phyloP scores from a whole-genome alignment of 2,888 invertebrate genomes.

The Drosophila greeni region DNA sequence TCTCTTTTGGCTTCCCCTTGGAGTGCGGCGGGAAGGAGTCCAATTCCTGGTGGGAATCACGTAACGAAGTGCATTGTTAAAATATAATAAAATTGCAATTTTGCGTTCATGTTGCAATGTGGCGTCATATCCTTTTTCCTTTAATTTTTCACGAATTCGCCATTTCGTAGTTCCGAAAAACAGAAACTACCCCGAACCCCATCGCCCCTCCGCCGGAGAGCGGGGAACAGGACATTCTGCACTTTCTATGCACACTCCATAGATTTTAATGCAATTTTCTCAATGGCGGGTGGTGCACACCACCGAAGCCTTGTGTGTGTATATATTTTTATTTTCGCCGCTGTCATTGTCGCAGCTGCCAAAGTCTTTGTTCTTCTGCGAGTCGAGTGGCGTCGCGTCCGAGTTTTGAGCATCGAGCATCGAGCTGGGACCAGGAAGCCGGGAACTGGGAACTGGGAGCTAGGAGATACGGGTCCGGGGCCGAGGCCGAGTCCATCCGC shows the following conservation, averaged over 20 bases:
- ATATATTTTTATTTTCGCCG: conserved; percentile 62
- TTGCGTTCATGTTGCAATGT: conserved; percentile 75
- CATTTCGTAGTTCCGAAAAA: conserved; percentile 72
- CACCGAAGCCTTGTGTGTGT: conserved; percentile 29
- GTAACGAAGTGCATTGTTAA: conserved; percentile 75
- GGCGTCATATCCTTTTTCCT: conserved; percentile 74
- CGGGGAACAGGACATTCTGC: conserved; percentile 17
- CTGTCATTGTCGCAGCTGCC: conserved; percentile 73
- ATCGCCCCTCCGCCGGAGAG: neutral
- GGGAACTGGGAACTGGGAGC: neutral
- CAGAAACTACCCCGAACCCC: conserved; percentile 48
- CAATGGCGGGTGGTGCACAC: conserved; percentile 21
- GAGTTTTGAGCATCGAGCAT: conserved; percentile 24
- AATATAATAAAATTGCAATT: conserved; percentile 74
- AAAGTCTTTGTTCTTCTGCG: conserved; percentile 69
- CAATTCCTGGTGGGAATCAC: conserved; percentile 74
- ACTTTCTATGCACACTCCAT: conserved; percentile 72
- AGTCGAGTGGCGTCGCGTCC: conserved; percentile 34
- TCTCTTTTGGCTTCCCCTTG: conserved; percentile 26
- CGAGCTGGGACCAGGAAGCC: conserved; percentile 14
- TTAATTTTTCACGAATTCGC: conserved; percentile 75
- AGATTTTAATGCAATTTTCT: conserved; percentile 74
- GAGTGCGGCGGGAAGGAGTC: conserved; percentile 38
- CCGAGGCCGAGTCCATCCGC: conserved; percentile 26
- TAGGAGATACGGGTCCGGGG: conserved; percentile 12